Conservation (phyloP, 2,888 invertebrate species). For the Rotaria macrura region DNA sequence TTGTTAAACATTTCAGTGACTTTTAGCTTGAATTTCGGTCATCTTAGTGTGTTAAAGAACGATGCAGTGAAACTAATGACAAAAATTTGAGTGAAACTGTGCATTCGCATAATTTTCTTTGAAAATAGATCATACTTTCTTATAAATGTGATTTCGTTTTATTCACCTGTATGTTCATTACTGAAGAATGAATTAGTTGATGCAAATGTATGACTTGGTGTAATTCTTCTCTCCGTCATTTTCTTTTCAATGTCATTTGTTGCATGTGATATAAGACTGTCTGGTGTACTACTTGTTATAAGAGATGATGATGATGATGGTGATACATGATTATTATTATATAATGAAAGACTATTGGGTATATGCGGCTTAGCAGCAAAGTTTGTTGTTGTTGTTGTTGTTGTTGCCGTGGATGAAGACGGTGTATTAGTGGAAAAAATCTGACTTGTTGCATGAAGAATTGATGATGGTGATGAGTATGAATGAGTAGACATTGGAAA, state of each 20-base stretch:
- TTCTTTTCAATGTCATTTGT: background rate
- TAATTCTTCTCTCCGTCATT: background rate
- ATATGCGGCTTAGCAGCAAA: background rate
- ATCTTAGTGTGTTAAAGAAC: too few relatives aligned
- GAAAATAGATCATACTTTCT: too few relatives aligned
- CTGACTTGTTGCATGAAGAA: slow-evolving; percentile 19
- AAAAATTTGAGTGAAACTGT: too few relatives aligned
- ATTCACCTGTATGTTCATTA: background rate
- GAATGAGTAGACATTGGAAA: slow-evolving; percentile 5
- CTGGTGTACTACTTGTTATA: background rate
- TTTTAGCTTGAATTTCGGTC: too few relatives aligned
- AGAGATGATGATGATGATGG: background rate
- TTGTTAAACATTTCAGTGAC: too few relatives aligned
- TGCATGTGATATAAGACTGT: background rate
- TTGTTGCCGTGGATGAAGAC: background rate
- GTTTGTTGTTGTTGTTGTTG: background rate
- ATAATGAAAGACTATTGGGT: background rate
- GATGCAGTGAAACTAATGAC: too few relatives aligned
- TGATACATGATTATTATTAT: background rate
- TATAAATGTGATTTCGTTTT: too few relatives aligned
- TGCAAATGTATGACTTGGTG: background rate
- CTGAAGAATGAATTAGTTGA: background rate
- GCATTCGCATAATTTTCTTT: too few relatives aligned
- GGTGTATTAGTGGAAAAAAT: background rate
- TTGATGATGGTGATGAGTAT: background rate